Base-by-base conservation (phyloP, 1,140 invertebrate genomes). In the Teleogryllus occipitalis region DNA sequence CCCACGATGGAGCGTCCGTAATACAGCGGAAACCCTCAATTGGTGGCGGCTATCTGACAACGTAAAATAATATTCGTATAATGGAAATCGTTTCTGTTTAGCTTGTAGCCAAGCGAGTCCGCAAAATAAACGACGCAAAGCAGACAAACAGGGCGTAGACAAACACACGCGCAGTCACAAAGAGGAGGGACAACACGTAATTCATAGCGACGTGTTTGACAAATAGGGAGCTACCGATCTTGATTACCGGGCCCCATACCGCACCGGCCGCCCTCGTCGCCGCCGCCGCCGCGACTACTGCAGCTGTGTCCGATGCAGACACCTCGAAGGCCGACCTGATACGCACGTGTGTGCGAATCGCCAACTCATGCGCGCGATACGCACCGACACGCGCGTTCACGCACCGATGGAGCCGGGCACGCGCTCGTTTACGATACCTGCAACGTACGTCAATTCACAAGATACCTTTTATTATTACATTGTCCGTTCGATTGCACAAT, bases 61-160 rank as follows among this genome's bases (percentile, higher is more conserved):
- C 54, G 54, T 65, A 65, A 65, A 65, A 65, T 65, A 65, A 65
- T 65, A 65, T 65, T 65, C 54, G 54, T 65, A 65, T 65, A 65
- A 65, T 65, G 54, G 54, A 18, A 65, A 65, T 65, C 18, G 54
- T 65, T 65, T 65, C 54, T 65, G 10, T 65, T 10, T 65, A 65
- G 54, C 54, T 65, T 10, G 54, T 18, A 65, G 54, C 54, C 10
- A 65, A 65, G 54, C 54, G 54, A 65, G 54, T 18, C 54, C 54
- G 54, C 18, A 65, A 65, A 65, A 65, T 65, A 65, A 65, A 65
- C 54, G 54, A 18, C 18, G 54, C 18, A 65, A 18, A 65, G 54
- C 54, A 65, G 54, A 65, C 54, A 65, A 65, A 65, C 54, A 65
- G 54, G 54, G 54, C 54, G 54, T 65, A 65, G 54, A 65, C 54